Conservation (phyloP, 2,113 vertebrate species). For the Aplodontia rufa region DNA sequence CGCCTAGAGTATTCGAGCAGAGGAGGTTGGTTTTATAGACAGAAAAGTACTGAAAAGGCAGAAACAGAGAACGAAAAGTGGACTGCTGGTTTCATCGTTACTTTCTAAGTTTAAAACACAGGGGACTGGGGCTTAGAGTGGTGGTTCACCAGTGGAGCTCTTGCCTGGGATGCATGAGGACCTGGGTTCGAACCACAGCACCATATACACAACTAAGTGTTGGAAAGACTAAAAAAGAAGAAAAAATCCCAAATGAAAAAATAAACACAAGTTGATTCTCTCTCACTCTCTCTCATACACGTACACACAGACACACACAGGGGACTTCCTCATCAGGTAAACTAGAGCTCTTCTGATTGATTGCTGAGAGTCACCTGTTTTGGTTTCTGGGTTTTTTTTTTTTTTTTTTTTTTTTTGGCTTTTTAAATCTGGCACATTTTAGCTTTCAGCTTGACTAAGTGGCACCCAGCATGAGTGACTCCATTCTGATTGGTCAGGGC, state of each 20-base stretch:
- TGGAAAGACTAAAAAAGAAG: no score
- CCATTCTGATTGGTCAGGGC: neutral
- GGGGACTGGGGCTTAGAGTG: neutral
- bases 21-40: neutral
- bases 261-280: no score
- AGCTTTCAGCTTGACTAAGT: neutral
- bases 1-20: neutral
- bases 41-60: neutral
- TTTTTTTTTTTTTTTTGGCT: neutral
- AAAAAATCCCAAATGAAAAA: no score
- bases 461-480: neutral
- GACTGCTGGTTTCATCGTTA: neutral
- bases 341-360: neutral
- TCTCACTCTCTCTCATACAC: no score
- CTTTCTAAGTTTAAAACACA: neutral
- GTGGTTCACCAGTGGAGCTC: no score
- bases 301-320: no score
- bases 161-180: no score
- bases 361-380: neutral
- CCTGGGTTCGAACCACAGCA: no score
- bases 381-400: no score
- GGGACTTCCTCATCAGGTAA: neutral
- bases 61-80: neutral
- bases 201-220: no score
- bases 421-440: neutral